Conservation (phyloP, 2,797 vertebrate genomes). For the Crocodylus rhombifer region DNA sequence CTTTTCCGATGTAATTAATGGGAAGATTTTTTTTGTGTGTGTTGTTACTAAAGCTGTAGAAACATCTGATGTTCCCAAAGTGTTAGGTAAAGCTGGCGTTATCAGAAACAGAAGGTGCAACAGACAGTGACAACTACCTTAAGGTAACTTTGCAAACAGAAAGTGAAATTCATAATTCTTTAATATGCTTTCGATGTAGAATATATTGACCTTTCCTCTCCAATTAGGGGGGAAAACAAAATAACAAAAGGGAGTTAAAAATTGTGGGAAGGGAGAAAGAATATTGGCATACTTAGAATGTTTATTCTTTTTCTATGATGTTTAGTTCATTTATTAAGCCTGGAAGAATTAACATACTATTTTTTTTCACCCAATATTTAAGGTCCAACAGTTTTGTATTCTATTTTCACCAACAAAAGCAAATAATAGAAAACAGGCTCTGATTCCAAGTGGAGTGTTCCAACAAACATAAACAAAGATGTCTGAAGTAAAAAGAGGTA, state of each 20-base stretch:
- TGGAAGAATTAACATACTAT: background rate
- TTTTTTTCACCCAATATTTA: background rate
- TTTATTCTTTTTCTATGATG: background rate
- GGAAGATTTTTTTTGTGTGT: background rate
- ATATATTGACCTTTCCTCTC: background rate
- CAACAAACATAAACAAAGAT: background rate
- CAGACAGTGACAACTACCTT: background rate
- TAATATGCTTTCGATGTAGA: background rate
- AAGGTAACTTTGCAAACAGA: background rate
- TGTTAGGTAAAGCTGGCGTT: background rate
- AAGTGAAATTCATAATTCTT: background rate
- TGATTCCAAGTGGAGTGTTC: background rate
- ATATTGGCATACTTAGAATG: background rate
- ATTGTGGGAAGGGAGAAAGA: background rate
- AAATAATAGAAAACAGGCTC: constrained; percentile 27
- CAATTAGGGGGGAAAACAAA: background rate
- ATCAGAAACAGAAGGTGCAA: background rate
- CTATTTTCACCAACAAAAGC: background rate
- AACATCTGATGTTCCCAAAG: background rate
- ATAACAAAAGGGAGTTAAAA: background rate
- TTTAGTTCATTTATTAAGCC: background rate
- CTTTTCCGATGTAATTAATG: background rate
- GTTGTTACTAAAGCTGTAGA: background rate
- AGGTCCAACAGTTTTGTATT: background rate
- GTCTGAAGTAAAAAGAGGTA: background rate